These are phyloP conservation scores for Sebastes dallii DNA, from an alignment of 2,797 vertebrate species.

Conservation along the genomic window DNA sequence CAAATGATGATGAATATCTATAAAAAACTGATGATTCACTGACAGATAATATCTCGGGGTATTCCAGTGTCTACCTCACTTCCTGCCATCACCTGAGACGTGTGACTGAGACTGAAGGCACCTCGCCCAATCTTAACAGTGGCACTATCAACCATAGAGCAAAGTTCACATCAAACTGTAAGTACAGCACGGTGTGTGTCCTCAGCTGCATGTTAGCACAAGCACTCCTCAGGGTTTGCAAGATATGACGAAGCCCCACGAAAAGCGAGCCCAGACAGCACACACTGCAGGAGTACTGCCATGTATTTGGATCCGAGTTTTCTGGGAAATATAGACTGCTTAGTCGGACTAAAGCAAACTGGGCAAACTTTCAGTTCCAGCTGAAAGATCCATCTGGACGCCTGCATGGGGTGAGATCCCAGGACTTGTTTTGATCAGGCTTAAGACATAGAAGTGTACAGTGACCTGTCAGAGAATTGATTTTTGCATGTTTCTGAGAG, in stretches of 20 bases:
- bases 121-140: not conserved
- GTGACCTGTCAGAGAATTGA: not conserved
- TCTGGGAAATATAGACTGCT: not conserved
- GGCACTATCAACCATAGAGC: not conserved
- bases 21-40: conserved; percentile 6
- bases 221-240: conserved; percentile 1
- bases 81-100: not conserved
- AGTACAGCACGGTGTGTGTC: not conserved
- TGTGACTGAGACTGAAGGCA: not conserved
- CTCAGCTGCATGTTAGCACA: conserved; percentile 56
- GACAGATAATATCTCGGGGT: not conserved
- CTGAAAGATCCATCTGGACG: not conserved
- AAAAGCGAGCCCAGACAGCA: conserved; percentile 35
- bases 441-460: not conserved
- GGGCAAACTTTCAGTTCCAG: not conserved
- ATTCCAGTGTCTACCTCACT: not conserved
- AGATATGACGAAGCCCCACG: conserved; percentile 14
- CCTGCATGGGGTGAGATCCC: not conserved
- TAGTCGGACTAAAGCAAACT: not conserved
- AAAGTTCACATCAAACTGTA: conserved; percentile 40
- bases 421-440: not conserved
- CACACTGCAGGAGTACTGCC: not conserved
- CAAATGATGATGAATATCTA: not conserved
- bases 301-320: conserved; percentile 3
- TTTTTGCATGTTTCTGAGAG: not conserved